A percentile compares a stretch with the other conserved stretches of the same genome.
phyloP scores from a whole-genome alignment of 2,888 invertebrate species.

The Catocala nupta region DNA sequence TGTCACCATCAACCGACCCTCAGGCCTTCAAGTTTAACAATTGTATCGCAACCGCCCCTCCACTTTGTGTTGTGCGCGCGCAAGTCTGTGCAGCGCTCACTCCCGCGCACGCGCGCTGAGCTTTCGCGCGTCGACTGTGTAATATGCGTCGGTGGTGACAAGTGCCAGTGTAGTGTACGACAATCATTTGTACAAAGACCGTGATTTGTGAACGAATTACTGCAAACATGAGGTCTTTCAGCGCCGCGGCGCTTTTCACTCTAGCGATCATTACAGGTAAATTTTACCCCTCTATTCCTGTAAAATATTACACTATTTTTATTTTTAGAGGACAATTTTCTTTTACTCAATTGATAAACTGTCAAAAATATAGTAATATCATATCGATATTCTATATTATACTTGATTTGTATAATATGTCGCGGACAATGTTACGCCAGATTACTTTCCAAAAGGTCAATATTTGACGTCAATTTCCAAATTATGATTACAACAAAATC shows the following conservation, averaged over 20 bases:
- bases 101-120: constrained; percentile 79
- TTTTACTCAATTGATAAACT: too few relatives aligned
- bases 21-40: constrained; percentile 63
- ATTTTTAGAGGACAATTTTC: not conserved
- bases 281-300: not conserved
- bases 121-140: constrained; percentile 77
- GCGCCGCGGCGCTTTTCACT: constrained; percentile 72
- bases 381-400: constrained; percentile 11
- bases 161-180: constrained; percentile 78
- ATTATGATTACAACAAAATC: constrained; percentile 18
- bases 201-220: constrained; percentile 61
- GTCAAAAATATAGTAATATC: not conserved
- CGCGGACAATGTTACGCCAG: constrained; percentile 9
- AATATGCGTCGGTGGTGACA: constrained; percentile 82
- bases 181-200: constrained; percentile 52
- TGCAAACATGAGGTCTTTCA: constrained; percentile 75
- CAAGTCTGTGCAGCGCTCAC: constrained; percentile 57
- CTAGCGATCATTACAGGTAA: constrained; percentile 78
- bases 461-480: constrained; percentile 25
- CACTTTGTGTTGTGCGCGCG: constrained; percentile 46
- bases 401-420: constrained; percentile 9
- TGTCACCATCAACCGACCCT: constrained; percentile 41
- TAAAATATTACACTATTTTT: too few relatives aligned
- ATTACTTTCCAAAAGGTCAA: constrained; percentile 28
- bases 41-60: constrained; percentile 67